Evolutionary conservation across 2,888 invertebrate genomes (phyloP), one percentile per base, ranked within the genome.

Genomic region (Pachydiplax longipennis): DNA sequence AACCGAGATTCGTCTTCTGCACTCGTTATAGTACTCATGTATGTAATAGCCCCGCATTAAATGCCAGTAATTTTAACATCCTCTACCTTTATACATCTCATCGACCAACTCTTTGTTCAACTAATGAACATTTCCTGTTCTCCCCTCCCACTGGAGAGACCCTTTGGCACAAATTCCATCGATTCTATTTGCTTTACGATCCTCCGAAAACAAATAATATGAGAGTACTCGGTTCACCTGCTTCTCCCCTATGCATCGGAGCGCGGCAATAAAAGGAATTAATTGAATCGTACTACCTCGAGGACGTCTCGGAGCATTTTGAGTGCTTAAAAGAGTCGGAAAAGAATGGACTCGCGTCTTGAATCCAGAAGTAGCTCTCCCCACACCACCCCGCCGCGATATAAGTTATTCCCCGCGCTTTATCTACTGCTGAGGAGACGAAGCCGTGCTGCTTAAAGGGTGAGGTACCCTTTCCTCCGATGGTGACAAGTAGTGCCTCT

Each of bases 401-500:
- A 15, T 73, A 73, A 73, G 73, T 73, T 73, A 73, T 31, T 73
- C 73, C 73, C 73, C 73, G 73, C 73, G 73, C 73, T 73, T 81
- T 81, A 81, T 81, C 81, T 37, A 81, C 40, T 18, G 35, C 37
- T n/a, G 31, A 80, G 80, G 31, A 61, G 61, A 15, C n/a, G 65
- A 65, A 44, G 73, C n/a, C 25, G 25, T 31, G 25, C 31, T 73
- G 53, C 80, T 80, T 80, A 53, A 31, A 83, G 83, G 53, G 83
- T n/a, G 25, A 53, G 83, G 83, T 53, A n/a, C 15, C 31, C 31
- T 65, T 65, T 65, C 65, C 65, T 31, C 35, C 58, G 53, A 35
- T 83, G 58, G 83, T 58, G 83, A 83, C 83, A 83, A 83, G 58
- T 58, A 25, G 83, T 31, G 35, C 58, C 83, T 31, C 83, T 83